Percentiles rank a stretch among this genome's conserved stretches.
These are phyloP conservation scores for Mustela nigripes DNA, from an alignment of 2,113 vertebrate species.

Conservation along the genomic window DNA sequence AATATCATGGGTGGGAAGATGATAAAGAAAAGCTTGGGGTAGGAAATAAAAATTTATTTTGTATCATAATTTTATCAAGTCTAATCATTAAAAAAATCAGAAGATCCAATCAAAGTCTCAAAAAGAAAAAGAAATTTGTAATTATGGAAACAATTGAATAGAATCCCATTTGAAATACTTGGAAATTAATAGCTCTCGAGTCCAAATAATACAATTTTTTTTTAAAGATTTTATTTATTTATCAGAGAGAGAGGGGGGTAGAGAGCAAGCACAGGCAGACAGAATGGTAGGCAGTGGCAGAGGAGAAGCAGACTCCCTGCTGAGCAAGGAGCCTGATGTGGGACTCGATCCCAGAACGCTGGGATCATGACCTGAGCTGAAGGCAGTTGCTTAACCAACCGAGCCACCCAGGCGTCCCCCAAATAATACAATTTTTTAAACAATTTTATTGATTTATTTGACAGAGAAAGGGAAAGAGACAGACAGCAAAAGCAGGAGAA, in stretches of 20 bases:
- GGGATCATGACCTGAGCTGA: too few relatives aligned
- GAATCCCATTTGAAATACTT: slow-evolving; percentile 41
- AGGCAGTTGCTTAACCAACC: too few relatives aligned
- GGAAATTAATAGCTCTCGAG: slow-evolving; percentile 48
- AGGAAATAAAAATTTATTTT: slow-evolving; percentile 17
- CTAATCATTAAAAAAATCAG: neutral
- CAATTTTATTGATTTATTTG: neutral
- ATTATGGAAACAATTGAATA: slow-evolving; percentile 28
- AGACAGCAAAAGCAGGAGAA: neutral
- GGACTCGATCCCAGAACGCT: too few relatives aligned
- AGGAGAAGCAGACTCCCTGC: too few relatives aligned
- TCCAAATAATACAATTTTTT: neutral
- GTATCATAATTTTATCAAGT: slow-evolving; percentile 28
- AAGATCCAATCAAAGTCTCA: neutral
- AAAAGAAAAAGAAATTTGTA: slow-evolving; percentile 1
- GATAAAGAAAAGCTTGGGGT: neutral
- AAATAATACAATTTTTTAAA: neutral
- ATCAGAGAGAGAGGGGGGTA: too few relatives aligned
- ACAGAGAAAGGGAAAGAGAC: neutral
- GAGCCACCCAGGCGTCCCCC: too few relatives aligned
- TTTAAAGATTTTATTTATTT: too few relatives aligned
- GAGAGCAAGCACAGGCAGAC: too few relatives aligned
- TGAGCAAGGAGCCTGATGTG: too few relatives aligned
- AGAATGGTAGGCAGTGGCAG: too few relatives aligned
- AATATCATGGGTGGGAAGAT: slow-evolving; percentile 16